Percentiles rank a stretch among this genome's conserved stretches.
Evolutionary conservation across 2,888 invertebrate genomes (phyloP).

Genomic region (Polydrusus pterygomalis): DNA sequence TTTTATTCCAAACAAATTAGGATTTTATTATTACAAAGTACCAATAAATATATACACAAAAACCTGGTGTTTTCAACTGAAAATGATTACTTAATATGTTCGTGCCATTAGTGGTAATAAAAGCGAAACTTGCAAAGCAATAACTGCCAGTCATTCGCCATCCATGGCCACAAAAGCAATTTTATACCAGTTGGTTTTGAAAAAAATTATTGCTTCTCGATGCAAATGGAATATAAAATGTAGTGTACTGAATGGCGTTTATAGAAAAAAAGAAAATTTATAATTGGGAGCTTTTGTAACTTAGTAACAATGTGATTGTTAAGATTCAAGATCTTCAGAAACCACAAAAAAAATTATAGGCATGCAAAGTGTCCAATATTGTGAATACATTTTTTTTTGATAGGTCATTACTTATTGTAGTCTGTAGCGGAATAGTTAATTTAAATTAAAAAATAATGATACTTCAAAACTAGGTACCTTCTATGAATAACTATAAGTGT

Average conservation of each 20-base stretch:
- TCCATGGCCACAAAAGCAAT: slow-evolving; percentile 21
- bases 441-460: no score
- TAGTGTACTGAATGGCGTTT: neutral
- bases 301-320: no score
- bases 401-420: no score
- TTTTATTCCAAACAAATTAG: no score
- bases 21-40: neutral
- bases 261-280: neutral
- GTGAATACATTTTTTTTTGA: no score
- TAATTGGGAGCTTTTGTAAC: neutral
- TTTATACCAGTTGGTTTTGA: slow-evolving; percentile 2
- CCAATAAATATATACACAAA: neutral
- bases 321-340: no score
- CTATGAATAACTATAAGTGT: no score
- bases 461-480: no score
- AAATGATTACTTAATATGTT: slow-evolving; percentile 4
- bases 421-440: no score
- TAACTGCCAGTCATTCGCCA: slow-evolving; percentile 38
- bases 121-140: slow-evolving; percentile 26
- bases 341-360: no score
- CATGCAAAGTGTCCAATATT: no score
- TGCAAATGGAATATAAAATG: slow-evolving; percentile 8
- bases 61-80: neutral
- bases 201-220: slow-evolving; percentile 10
- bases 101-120: neutral